Conservation (phyloP, 2,888 invertebrate genomes). For the Acronicta leporina region DNA sequence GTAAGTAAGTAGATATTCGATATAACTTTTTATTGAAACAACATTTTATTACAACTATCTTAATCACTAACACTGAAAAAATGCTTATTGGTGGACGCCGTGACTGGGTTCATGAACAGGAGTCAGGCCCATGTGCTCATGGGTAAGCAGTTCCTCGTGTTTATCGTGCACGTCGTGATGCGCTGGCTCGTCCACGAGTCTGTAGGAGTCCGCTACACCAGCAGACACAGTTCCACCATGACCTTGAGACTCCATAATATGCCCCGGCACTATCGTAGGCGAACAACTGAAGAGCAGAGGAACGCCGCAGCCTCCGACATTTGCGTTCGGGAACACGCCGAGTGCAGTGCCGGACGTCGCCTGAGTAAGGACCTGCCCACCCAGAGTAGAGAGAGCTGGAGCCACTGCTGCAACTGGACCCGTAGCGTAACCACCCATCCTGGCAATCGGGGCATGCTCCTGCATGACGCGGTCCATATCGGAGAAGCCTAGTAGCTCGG, state of each 20-base stretch:
- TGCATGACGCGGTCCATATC: conserved; percentile 69
- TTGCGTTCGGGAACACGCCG: conserved; percentile 78
- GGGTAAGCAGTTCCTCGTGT: conserved; percentile 49
- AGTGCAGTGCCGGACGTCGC: conserved; percentile 63
- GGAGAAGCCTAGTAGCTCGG: conserved; percentile 72
- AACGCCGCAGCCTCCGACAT: conserved; percentile 73
- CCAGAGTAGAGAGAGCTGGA: conserved; percentile 31
- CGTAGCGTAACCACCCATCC: conserved; percentile 63
- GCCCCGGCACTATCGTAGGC: conserved; percentile 76
- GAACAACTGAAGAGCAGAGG: conserved; percentile 81
- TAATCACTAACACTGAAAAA: conserved; percentile 28
- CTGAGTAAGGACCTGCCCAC: conserved; percentile 44
- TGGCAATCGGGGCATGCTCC: conserved; percentile 70
- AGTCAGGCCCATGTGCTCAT: conserved; percentile 49
- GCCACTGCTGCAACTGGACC: conserved; percentile 31
- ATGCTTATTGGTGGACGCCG: conserved; percentile 42
- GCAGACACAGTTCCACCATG: conserved; percentile 26
- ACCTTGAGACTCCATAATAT: conserved; percentile 62
- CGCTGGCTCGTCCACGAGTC: conserved; percentile 62
- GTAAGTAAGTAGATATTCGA: conserved; percentile 3
- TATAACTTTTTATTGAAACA: conserved; percentile 33
- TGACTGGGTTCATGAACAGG: conserved; percentile 58
- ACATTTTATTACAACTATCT: conserved; percentile 36
- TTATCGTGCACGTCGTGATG: conserved; percentile 59
- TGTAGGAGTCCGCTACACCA: conserved; percentile 57